phyloP scores from a whole-genome alignment of 1,140 invertebrate species.

The Eupeodes corollae region DNA sequence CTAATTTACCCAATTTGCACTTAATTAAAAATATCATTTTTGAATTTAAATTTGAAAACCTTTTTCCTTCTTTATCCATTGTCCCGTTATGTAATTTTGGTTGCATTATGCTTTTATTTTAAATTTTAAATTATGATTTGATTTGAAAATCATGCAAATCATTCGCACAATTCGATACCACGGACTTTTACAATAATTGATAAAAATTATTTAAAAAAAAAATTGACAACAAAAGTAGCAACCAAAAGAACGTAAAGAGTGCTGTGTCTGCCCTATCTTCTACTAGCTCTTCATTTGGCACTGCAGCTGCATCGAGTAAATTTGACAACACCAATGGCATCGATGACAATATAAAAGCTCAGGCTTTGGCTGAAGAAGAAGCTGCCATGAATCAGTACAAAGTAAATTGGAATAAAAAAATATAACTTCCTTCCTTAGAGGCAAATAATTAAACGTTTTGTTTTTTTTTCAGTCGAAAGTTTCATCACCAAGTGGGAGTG shows the following conservation, averaged over 20 bases:
- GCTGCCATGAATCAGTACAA: slow-evolving; percentile 91
- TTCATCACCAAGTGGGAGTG: slow-evolving; percentile 51
- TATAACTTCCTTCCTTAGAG: background rate
- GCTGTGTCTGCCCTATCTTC: slow-evolving; percentile 81
- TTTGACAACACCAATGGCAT: slow-evolving; percentile 64
- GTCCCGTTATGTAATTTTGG: no score
- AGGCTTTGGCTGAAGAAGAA: slow-evolving; percentile 88
- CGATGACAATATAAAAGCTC: slow-evolving; percentile 73
- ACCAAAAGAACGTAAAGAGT: slow-evolving; percentile 77
- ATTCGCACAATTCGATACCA: background rate
- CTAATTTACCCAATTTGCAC: no score
- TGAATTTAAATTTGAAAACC: no score
- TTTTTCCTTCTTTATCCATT: no score
- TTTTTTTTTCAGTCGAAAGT: slow-evolving; percentile 58
- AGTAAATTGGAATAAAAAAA: slow-evolving; percentile 43
- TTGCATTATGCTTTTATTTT: no score
- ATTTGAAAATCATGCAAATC: no score
- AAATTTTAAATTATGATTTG: no score
- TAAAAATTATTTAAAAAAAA: background rate
- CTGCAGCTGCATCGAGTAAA: slow-evolving; percentile 61
- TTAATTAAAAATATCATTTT: no score
- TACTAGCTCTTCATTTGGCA: slow-evolving; percentile 75
- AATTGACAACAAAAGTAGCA: slow-evolving; percentile 40
- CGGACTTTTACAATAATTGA: background rate
- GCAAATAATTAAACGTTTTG: slow-evolving; percentile 3